These are phyloP conservation scores for Phalanger gymnotis DNA, from an alignment of 2,797 vertebrate genomes.

Conservation along the genomic window DNA sequence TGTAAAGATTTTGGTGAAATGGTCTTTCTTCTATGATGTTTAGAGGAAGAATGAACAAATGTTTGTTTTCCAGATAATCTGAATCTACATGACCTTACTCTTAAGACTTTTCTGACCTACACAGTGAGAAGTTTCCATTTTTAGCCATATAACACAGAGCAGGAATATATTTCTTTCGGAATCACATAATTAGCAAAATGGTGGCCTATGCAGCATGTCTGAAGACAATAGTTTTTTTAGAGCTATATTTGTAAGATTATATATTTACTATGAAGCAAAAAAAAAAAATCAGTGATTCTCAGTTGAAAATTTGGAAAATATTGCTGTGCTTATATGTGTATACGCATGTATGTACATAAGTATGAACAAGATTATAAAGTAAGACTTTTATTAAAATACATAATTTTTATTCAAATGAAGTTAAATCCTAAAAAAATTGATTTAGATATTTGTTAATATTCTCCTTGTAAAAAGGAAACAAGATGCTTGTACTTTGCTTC, in stretches of 20 bases:
- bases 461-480: not conserved
- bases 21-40: not conserved
- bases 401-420: not conserved
- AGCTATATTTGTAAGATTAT: not conserved
- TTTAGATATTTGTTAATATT: not conserved
- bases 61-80: not conserved
- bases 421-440: not conserved
- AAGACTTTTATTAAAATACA: not conserved
- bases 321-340: not conserved
- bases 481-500: not conserved
- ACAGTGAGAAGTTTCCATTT: not conserved
- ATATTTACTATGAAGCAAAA: not conserved
- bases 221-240: not conserved
- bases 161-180: slow-evolving; percentile 17
- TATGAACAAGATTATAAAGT: not conserved
- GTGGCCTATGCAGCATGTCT: not conserved
- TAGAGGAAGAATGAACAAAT: not conserved
- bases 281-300: not conserved
- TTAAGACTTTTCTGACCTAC: not conserved
- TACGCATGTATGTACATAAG: too few relatives aligned
- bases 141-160: not conserved
- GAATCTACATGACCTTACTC: not conserved
- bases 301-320: not conserved
- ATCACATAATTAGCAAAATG: not conserved
- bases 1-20: not conserved